Evolutionary conservation across 1,140 invertebrate genomes (phyloP), one percentile per base, ranked within the genome.

Genomic region (Drosophila lacteicornis): DNA sequence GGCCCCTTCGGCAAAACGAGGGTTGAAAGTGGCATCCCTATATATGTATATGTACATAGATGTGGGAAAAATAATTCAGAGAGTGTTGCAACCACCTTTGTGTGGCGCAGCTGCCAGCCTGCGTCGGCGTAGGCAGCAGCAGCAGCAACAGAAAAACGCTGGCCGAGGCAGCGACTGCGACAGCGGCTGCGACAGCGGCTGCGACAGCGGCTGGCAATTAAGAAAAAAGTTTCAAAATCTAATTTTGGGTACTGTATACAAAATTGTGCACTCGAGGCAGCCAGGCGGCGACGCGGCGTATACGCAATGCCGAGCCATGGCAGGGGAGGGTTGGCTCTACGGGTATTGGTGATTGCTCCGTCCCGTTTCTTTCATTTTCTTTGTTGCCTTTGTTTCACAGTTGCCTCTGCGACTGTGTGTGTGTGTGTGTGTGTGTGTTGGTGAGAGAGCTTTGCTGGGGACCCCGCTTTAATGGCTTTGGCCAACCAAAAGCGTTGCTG

Each of bases 171-270:
- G 69, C 30, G 62, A 13, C 62, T 15, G 19, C 6, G 25, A 11
- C 50, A 40, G 47, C 43, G 15, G 33, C 45, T 9, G 4, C 33
- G 27, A 70, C 82, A 61, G 47, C 43, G 15, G 33, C 45, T 9
- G 4, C 33, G 27, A 70, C 82, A 61, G 74, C 61, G 59, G 47
- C 69, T 58, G 74, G 88, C 85, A 91, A 92, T 92, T 92, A 90
- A 91, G 84, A 79, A 91, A 92, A 92, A 92, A 91, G 91, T 92
- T 92, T 88, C 87, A 91, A 92, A 56, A 92, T 92, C 66, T 83
- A 91, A 91, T 90, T 92, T 92, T 56, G 53, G 90, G 86, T 87
- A 92, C 87, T 91, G 91, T 92, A 92, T 91, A 92, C 82, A 92
- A 92, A 90, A 86, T 91, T 92, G 82, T 86, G 85, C 82, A 90